Evolutionary conservation across 2,888 invertebrate genomes (phyloP).

Genomic region (Phyllotreta cruciferae): DNA sequence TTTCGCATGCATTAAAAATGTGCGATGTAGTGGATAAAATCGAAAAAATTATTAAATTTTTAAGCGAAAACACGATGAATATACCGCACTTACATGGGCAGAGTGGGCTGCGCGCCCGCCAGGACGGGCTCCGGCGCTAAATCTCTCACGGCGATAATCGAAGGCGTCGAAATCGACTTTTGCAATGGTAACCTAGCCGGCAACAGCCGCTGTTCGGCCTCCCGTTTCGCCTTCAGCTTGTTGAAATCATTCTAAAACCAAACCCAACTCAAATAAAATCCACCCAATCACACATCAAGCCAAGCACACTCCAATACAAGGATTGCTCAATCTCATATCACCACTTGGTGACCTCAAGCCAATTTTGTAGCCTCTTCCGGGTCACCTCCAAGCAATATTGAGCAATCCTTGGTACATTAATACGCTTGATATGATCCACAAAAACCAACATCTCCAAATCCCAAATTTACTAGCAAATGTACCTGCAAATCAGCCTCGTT

Average conservation of each 20-base stretch:
- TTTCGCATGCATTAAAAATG: slow-evolving; percentile 17
- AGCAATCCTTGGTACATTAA: too few species aligned
- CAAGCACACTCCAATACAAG: too few species aligned
- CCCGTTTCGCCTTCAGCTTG: slow-evolving; percentile 70
- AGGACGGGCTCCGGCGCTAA: slow-evolving; percentile 65
- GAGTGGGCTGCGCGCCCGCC: slow-evolving; percentile 62
- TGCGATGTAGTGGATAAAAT: slow-evolving; percentile 16
- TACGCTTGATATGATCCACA: too few species aligned
- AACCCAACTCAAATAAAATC: too few species aligned
- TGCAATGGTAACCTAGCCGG: slow-evolving; percentile 80
- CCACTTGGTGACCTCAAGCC: too few species aligned
- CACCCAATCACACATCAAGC: too few species aligned
- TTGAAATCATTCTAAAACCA: slow-evolving; percentile 73
- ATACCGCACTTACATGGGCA: slow-evolving; percentile 65
- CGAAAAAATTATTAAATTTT: slow-evolving; percentile 15
- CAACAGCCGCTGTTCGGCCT: slow-evolving; percentile 65
- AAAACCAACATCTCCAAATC: too few species aligned
- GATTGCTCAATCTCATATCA: too few species aligned
- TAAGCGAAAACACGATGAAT: slow-evolving; percentile 17
- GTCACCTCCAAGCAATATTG: too few species aligned
- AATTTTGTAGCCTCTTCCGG: too few species aligned
- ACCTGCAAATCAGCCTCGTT: slow-evolving; percentile 89
- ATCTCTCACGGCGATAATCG: slow-evolving; percentile 77
- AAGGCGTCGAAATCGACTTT: slow-evolving; percentile 90
- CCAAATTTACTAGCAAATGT: neutral